Base-by-base conservation (phyloP, 2,888 invertebrate species). In the Timandra comae region DNA sequence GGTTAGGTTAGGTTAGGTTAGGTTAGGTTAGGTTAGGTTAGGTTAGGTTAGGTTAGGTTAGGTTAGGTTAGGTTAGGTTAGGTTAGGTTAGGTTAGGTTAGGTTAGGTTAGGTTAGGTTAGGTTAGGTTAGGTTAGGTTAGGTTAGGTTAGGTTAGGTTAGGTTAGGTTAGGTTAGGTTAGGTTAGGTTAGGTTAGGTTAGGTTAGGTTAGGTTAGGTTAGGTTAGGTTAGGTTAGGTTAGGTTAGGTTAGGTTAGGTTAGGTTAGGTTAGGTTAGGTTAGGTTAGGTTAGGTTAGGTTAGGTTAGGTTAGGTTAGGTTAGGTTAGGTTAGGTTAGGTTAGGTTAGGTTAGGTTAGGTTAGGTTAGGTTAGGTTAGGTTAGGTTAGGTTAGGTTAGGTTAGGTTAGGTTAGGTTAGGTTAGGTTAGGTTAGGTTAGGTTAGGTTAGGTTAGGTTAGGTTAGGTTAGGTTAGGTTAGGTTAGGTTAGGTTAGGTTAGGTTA, bases 1-100 rank as follows among this genome's bases (percentile, higher is more conserved):
- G 35, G 35, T 35, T 35, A 35, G 35, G 35, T 35, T 35, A 35
- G 35, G 35, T 35, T 35, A 35, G 35, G 35, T 35, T 35, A 35
- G 35, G 35, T 35, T 35, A 35, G 35, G 35, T 35, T 35, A 35
- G 35, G 35, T 35, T 35, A 35, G 35, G 35, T 35, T 35, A 35
- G 35, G 35, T 35, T 35, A 35, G 35, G 35, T 35, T 35, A 35
- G 35, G 35, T 35, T 35, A 35, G 35, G 35, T 30, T 35, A 30
- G 30, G 30, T 35, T 35, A 35, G 30, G 30, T 28, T 30, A 28
- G 28, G 30, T 30, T 30, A 35, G 35, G 30, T 30, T 35, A 36
- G 36, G 19, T 36, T 36, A 32, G 32, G 36, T 35, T 27, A 35
- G 30, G 27, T 35, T 35, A 30, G 30, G 30, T 30, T 35, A 30